Evolutionary conservation across 2,113 vertebrate genomes (phyloP).

Genomic region (Anser brachyrhynchus): DNA sequence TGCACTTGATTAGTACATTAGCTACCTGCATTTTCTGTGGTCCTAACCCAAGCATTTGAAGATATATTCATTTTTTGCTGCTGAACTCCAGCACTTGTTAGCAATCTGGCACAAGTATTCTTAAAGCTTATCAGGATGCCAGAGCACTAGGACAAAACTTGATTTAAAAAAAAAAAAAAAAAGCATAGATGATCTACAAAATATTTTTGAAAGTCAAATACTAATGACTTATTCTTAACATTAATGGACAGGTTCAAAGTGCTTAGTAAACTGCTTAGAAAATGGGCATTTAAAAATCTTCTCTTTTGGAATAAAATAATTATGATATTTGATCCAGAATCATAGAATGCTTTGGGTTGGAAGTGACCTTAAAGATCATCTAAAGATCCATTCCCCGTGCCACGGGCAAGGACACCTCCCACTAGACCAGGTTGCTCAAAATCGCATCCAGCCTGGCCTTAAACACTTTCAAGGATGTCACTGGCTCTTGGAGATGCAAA

Average conservation of each 20-base stretch:
- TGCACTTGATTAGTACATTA: background rate
- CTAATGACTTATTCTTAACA: background rate
- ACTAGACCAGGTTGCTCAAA: no score
- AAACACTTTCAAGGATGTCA: no score
- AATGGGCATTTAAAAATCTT: background rate
- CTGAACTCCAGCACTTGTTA: background rate
- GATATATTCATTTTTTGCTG: background rate
- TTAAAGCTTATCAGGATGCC: background rate
- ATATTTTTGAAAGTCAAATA: background rate
- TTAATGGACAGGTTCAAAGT: background rate
- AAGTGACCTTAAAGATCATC: no score
- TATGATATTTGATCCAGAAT: background rate
- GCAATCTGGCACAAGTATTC: background rate
- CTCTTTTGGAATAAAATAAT: background rate
- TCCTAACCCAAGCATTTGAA: background rate
- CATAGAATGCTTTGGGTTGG: no score
- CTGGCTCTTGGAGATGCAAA: no score
- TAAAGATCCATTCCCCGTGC: no score
- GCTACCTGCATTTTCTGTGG: background rate
- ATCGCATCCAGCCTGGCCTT: no score
- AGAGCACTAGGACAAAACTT: background rate
- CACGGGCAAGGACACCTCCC: no score
- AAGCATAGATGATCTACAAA: background rate
- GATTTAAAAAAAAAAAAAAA: no score
- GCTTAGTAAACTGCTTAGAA: background rate